phyloP scores from a whole-genome alignment of 2,888 invertebrate genomes.

The Rhamphomyia laevipes region DNA sequence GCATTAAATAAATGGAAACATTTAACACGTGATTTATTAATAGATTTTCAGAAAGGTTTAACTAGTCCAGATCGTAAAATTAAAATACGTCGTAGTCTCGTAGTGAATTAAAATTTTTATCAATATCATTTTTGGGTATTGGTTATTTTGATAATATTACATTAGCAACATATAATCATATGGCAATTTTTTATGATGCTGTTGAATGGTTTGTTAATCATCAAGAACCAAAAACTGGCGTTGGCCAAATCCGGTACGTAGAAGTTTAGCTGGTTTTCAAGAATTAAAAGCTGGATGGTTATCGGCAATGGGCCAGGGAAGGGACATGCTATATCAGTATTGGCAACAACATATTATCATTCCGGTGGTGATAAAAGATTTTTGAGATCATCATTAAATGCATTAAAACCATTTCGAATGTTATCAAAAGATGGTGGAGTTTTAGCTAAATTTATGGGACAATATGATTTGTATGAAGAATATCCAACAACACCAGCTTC shows the following conservation, averaged over 20 bases:
- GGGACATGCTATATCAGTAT: constrained; percentile 91
- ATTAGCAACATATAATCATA: constrained; percentile 86
- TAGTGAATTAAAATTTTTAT: constrained; percentile 43
- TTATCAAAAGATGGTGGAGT: constrained; percentile 70
- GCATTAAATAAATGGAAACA: constrained; percentile 61
- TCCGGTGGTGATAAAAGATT: constrained; percentile 65
- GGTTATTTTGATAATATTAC: constrained; percentile 64
- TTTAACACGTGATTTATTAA: constrained; percentile 74
- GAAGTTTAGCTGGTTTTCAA: constrained; percentile 62
- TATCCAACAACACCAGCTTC: constrained; percentile 92
- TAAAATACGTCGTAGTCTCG: constrained; percentile 34
- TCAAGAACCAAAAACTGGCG: constrained; percentile 76
- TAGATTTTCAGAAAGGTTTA: constrained; percentile 87
- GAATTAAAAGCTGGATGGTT: constrained; percentile 84
- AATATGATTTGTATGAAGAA: constrained; percentile 92
- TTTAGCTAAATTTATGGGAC: constrained; percentile 70
- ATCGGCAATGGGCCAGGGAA: constrained; percentile 98
- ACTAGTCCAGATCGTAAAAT: constrained; percentile 26
- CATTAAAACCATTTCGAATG: constrained; percentile 65
- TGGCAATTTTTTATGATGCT: constrained; percentile 82
- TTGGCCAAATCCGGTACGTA: constrained; percentile 81
- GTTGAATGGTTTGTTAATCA: constrained; percentile 86
- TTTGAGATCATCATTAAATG: constrained; percentile 69
- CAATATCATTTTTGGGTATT: constrained; percentile 54
- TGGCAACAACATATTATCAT: constrained; percentile 79